These are phyloP conservation scores for Cinclus mexicanus DNA, from an alignment of 2,113 vertebrate species.

Conservation along the genomic window DNA sequence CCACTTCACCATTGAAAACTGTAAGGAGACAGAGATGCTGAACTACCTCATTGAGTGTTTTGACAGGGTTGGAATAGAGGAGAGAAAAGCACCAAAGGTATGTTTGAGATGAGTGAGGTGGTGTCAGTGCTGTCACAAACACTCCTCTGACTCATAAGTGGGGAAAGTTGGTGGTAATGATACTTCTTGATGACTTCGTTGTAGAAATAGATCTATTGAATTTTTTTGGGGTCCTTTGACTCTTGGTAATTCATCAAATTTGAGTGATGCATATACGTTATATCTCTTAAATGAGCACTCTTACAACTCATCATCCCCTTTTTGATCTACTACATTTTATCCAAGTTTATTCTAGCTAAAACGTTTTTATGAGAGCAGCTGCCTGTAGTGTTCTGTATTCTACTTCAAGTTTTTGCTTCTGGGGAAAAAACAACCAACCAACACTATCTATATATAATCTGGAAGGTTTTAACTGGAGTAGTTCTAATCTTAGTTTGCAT, in stretches of 20 bases:
- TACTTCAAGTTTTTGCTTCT: neutral
- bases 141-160: neutral
- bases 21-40: conserved; percentile 99
- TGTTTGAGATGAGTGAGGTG: neutral
- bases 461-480: neutral
- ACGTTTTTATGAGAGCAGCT: neutral
- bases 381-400: neutral
- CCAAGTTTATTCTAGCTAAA: neutral
- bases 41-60: conserved; percentile 99
- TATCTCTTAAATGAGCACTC: neutral
- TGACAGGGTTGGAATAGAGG: conserved; percentile 98
- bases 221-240: neutral
- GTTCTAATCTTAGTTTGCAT: neutral
- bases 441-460: neutral
- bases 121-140: neutral
- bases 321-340: neutral
- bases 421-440: neutral
- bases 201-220: neutral
- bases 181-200: neutral
- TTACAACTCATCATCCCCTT: neutral
- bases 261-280: neutral
- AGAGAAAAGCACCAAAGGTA: conserved; percentile 99
- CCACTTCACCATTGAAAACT: conserved; percentile 94
- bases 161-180: neutral
- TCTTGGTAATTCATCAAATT: neutral